Percentiles rank a stretch among this genome's conserved stretches.
These are phyloP conservation scores for Laspeyria flexula DNA, from an alignment of 2,888 invertebrate species.

Conservation along the genomic window DNA sequence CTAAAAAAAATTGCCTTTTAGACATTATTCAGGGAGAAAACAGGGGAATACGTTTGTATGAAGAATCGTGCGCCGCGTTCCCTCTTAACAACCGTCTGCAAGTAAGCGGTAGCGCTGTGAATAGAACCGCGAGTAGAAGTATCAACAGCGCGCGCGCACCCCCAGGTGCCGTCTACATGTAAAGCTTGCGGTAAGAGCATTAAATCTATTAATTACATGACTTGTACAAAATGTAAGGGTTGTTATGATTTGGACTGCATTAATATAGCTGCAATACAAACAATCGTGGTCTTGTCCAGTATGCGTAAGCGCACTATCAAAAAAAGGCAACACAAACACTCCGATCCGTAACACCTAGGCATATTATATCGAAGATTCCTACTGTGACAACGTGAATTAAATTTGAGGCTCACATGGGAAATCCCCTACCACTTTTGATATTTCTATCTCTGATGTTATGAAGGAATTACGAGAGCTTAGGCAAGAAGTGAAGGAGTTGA, in stretches of 20 bases:
- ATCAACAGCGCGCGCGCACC: not conserved
- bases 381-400: not conserved
- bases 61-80: too few species aligned
- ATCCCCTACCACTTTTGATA: not conserved
- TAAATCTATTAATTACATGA: not conserved
- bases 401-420: not conserved
- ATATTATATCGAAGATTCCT: not conserved
- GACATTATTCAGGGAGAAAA: too few species aligned
- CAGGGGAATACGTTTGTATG: too few species aligned
- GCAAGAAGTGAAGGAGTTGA: not conserved
- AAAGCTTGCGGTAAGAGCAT: not conserved
- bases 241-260: not conserved
- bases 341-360: not conserved
- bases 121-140: not conserved
- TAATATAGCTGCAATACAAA: not conserved
- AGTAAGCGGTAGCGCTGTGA: not conserved
- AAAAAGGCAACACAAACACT: not conserved
- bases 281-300: not conserved
- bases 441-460: not conserved
- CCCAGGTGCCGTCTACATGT: not conserved
- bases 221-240: not conserved
- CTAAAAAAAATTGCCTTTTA: too few species aligned
- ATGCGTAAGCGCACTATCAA: not conserved
- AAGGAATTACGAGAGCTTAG: not conserved
- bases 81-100: not conserved